Evolutionary conservation across 2,797 vertebrate species (phyloP).

Genomic region (Propithecus deckenii): DNA sequence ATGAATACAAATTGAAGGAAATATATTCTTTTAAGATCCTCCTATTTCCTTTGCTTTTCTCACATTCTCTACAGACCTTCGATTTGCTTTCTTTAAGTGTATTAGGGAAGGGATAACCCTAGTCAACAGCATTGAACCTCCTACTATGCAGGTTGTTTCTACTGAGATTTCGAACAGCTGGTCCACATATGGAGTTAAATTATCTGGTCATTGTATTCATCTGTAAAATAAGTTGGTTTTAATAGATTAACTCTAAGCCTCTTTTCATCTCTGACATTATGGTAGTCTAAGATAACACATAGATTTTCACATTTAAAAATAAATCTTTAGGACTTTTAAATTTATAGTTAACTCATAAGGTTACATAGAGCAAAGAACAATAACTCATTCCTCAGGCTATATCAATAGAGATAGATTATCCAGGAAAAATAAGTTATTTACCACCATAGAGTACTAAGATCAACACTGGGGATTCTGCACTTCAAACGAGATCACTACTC

Average conservation of each 20-base stretch:
- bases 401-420: not conserved
- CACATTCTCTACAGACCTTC: not conserved
- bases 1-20: not conserved
- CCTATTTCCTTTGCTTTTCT: not conserved
- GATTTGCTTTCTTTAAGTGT: not conserved
- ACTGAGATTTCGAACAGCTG: not conserved
- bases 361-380: not conserved
- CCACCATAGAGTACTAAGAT: not conserved
- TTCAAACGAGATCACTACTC: not conserved
- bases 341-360: not conserved
- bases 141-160: not conserved
- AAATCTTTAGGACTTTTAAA: not conserved
- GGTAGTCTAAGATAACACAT: not conserved
- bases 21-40: not conserved
- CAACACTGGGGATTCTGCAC: not conserved
- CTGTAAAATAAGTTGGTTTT: not conserved
- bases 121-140: rapidly evolving
- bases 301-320: not conserved
- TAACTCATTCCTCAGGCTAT: not conserved
- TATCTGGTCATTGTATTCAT: not conserved
- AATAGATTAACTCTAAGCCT: not conserved
- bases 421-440: not conserved
- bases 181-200: not conserved
- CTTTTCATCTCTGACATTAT: not conserved
- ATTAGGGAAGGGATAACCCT: not conserved